A percentile compares a stretch with the other conserved stretches of the same genome.
Conservation (phyloP, 1,140 invertebrate genomes). For the Heliconius himera region DNA sequence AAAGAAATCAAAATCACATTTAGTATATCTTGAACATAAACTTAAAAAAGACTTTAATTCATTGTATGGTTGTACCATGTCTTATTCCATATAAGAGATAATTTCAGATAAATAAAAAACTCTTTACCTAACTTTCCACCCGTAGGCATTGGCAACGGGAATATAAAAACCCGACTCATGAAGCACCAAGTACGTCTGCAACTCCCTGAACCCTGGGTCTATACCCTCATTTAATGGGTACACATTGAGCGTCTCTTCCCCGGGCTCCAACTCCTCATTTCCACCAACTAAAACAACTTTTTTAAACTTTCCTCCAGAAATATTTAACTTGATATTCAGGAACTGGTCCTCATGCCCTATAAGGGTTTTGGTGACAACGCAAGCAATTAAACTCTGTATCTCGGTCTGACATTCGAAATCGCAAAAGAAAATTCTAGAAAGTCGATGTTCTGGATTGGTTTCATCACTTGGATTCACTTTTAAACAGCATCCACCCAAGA, state of each 20-base stretch:
- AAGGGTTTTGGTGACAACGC: conserved; percentile 65
- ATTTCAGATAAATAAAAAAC: background rate
- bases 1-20: too few relatives aligned
- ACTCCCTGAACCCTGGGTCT: conserved; percentile 45
- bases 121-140: conserved; percentile 70
- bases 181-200: conserved; percentile 65
- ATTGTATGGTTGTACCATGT: too few relatives aligned
- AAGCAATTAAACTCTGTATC: conserved; percentile 48
- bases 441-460: conserved; percentile 46
- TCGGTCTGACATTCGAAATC: conserved; percentile 52
- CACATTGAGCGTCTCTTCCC: conserved; percentile 18
- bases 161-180: conserved; percentile 70
- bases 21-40: too few relatives aligned
- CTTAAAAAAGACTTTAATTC: too few relatives aligned
- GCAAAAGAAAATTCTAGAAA: conserved; percentile 59
- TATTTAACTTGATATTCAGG: conserved; percentile 54
- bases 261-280: background rate
- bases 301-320: conserved; percentile 27
- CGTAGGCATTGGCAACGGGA: conserved; percentile 60
- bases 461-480: conserved; percentile 57
- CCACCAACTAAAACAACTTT: conserved; percentile 52
- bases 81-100: too few relatives aligned
- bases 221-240: conserved; percentile 40
- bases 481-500: conserved; percentile 66
- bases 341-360: conserved; percentile 45